These are phyloP conservation scores for Loxodonta africana DNA, from an alignment of 2,113 vertebrate species.

Conservation along the genomic window DNA sequence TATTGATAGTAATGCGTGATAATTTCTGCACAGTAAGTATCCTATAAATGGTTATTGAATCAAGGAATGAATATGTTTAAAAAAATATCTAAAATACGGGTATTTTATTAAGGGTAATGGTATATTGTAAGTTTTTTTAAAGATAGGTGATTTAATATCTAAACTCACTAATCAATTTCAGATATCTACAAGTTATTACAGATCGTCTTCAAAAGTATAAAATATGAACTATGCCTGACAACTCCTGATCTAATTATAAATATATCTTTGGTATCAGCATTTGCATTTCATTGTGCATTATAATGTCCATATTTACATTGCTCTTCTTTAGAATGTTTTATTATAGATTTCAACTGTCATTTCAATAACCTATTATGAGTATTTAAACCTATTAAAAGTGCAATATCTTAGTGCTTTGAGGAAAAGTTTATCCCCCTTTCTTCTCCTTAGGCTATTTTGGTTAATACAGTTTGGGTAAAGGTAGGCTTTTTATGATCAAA, in stretches of 20 bases:
- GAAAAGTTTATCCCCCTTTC: not conserved
- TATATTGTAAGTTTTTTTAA: not conserved
- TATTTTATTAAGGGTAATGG: not conserved
- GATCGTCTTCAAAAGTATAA: not conserved
- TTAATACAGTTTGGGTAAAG: not conserved
- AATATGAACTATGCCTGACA: not conserved
- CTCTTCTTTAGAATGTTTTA: constrained; percentile 46
- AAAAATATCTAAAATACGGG: not conserved
- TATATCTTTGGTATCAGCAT: constrained; percentile 15
- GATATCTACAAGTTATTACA: not conserved
- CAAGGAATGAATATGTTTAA: not conserved
- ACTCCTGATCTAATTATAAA: not conserved
- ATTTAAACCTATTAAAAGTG: constrained; percentile 26
- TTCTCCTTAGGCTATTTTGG: not conserved
- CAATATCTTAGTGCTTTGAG: not conserved
- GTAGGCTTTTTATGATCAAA: not conserved
- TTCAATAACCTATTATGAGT: constrained; percentile 6
- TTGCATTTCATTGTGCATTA: not conserved
- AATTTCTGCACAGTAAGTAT: not conserved
- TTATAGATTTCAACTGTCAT: not conserved
- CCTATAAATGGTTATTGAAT: not conserved
- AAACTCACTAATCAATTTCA: not conserved
- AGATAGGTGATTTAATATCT: not conserved
- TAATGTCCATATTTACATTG: not conserved
- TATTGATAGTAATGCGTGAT: not conserved